Conservation (phyloP, 2,888 invertebrate species). For the Drosophila nigricruria region DNA sequence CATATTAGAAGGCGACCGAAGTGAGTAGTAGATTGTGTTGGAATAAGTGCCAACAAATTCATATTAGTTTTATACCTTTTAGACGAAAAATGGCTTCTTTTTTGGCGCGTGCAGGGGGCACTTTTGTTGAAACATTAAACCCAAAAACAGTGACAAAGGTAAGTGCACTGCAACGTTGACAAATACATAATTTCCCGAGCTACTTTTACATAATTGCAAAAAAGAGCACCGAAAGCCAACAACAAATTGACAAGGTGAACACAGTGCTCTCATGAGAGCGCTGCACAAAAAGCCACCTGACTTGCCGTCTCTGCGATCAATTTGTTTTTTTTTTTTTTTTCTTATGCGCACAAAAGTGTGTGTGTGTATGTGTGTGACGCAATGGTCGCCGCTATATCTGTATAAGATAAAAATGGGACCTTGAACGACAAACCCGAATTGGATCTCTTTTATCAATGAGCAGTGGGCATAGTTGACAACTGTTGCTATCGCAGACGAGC, state of each 20-base stretch:
- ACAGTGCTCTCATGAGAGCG: constrained; percentile 7
- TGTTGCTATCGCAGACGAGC: constrained; percentile 50
- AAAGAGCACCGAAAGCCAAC: constrained; percentile 41
- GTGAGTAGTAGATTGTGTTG: constrained; percentile 35
- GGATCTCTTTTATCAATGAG: constrained; percentile 54
- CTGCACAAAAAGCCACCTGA: constrained; percentile 45
- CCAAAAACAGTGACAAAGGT: constrained; percentile 91
- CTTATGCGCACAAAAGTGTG: not conserved
- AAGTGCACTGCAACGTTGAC: constrained; percentile 62
- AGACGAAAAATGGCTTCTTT: constrained; percentile 90
- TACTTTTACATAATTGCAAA: constrained; percentile 80
- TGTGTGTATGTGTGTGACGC: constrained; percentile 45
- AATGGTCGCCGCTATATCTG: constrained; percentile 17
- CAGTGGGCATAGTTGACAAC: constrained; percentile 30
- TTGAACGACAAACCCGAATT: constrained; percentile 36
- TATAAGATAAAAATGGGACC: constrained; percentile 35
- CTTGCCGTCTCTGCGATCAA: constrained; percentile 37
- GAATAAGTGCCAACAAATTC: constrained; percentile 33
- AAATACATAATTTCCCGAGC: constrained; percentile 36
- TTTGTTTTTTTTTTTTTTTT: constrained; percentile 31
- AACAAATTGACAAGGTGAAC: constrained; percentile 51
- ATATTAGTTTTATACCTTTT: constrained; percentile 31
- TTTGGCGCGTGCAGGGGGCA: constrained; percentile 89
- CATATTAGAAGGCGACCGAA: constrained; percentile 39
- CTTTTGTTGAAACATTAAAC: constrained; percentile 89